These are phyloP conservation scores for Pygocentrus nattereri DNA, from an alignment of 2,797 vertebrate species.

Conservation along the genomic window DNA sequence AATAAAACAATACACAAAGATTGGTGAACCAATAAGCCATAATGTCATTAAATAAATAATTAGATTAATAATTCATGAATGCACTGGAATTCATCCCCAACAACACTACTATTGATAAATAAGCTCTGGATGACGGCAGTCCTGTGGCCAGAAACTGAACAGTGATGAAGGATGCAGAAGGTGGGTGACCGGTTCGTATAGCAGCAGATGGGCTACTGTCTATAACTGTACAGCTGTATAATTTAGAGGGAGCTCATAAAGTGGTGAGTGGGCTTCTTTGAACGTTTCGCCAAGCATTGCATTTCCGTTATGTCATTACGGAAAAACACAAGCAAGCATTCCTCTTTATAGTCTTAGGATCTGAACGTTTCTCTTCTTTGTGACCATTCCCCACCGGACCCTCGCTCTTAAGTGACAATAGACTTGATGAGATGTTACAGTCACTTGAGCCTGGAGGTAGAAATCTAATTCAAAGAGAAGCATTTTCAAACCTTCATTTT, in stretches of 20 bases:
- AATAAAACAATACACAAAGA: too few relatives aligned
- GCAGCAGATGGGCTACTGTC: too few relatives aligned
- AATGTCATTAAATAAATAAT: too few relatives aligned
- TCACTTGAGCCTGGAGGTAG: conserved; percentile 8
- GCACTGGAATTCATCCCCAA: too few relatives aligned
- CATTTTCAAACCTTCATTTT: conserved; percentile 44
- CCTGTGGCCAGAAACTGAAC: not conserved
- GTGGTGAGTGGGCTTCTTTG: not conserved
- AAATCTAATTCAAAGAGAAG: conserved; percentile 42
- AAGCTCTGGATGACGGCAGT: not conserved
- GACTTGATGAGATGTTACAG: conserved; percentile 20
- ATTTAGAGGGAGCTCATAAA: not conserved
- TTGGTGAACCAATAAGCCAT: too few relatives aligned
- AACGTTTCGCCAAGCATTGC: not conserved
- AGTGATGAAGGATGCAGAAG: not conserved
- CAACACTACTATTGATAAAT: too few relatives aligned
- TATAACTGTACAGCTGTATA: not conserved
- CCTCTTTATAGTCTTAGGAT: not conserved
- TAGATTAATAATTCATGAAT: too few relatives aligned
- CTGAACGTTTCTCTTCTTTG: too few relatives aligned
- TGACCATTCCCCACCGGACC: not conserved
- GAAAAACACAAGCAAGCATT: not conserved
- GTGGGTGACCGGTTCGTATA: too few relatives aligned
- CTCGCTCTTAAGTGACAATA: not conserved
- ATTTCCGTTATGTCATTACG: not conserved